Evolutionary conservation across 2,113 vertebrate species (phyloP), one percentile per base, ranked within the genome.

Genomic region (Campylomormyrus numenius): DNA sequence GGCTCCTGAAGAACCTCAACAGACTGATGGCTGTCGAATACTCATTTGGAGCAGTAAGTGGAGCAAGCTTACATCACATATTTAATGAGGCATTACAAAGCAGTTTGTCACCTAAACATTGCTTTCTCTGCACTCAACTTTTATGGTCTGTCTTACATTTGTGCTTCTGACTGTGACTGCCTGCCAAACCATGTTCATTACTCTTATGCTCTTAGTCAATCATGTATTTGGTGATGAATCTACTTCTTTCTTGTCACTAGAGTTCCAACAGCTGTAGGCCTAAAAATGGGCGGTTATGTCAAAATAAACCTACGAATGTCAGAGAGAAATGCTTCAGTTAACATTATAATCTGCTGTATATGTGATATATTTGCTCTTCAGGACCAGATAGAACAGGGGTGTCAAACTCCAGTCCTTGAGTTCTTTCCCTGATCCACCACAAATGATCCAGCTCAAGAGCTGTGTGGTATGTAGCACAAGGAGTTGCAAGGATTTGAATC

Each of bases 11-110:
- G 89, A 87, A 56, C 50, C 42, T 50, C 74, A 17, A n/a, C n/a
- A 27, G 3, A 49, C 35, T 49, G 27, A 70, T 88, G 45, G 90
- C 77, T n/a, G 46, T 53, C 35, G 42, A 24, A n/a, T 52, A 15
- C 87, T 84, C 87, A 35, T 48, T 88, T 66, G 19, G 52, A 15
- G 13, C 19, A 77, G 87, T 90, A 66, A 90, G 88, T 89, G 19
- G 46, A 46, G 42, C 62, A 77, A 90, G n/a, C 48, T 52, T 66
- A 48, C 35, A 6, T 66, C 17, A 49, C 19, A 87, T 49, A 24
- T 53, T 35, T 52, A 27, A 74, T 70, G 39, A 85, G 35, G 46
- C 45, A 35, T 31, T 42, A 52, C 39, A 62, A 1, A 8, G 50
- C 11, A 62, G 45, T 86, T 85, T 70, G 10, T 49, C 62, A 13